Base-by-base conservation (phyloP, 2,797 vertebrate genomes). In the Enteromius fasciolatus region DNA sequence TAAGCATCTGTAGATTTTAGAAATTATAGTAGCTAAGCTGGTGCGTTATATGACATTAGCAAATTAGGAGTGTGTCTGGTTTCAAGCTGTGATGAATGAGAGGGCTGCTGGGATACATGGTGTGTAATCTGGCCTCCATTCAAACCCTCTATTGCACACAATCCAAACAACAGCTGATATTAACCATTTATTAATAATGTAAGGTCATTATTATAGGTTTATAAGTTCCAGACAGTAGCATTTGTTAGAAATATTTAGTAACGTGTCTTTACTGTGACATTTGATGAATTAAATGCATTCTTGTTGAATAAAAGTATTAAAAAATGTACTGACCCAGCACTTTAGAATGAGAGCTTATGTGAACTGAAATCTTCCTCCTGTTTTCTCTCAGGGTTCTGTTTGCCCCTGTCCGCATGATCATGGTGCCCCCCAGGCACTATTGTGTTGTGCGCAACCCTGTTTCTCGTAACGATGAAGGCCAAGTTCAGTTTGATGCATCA, bases 371-470 rank as follows among this genome's bases (percentile, higher is more conserved):
- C 18, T 31, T 20, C 10, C 17, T 44, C 50, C 66, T n/a, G 75
- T 67, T 11, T 25, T 6, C 0, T 57, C 25, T 52, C 90, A 97
- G 96, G 78, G 92, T 98, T 2, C 91, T 97, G 36, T 97, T 97
- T 28, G 0, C 83, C 0, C 96, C 97, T 0, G 5, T 86, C 4
- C 91, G 90, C 4, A 98, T 98, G 97, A 93, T 93, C 88, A 96
- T 95, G 86, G 94, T 98, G 15, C 96, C 97, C 0, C 96, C 96
- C 0, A 95, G 95, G 23, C 95, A 98, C 89, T 98, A 96, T 89
- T 98, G 97, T 1, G 92, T 95, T 9, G 87, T 98, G 68, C 33
- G 91, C 80, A 97, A 98, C 89, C 97, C 97, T 0, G 95, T 96
- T 0, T 79, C 87, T 69, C 92, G 94, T 0, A 93, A 95, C 0